Base-by-base conservation (phyloP, 2,888 invertebrate genomes). In the Apotomis betuletana region DNA sequence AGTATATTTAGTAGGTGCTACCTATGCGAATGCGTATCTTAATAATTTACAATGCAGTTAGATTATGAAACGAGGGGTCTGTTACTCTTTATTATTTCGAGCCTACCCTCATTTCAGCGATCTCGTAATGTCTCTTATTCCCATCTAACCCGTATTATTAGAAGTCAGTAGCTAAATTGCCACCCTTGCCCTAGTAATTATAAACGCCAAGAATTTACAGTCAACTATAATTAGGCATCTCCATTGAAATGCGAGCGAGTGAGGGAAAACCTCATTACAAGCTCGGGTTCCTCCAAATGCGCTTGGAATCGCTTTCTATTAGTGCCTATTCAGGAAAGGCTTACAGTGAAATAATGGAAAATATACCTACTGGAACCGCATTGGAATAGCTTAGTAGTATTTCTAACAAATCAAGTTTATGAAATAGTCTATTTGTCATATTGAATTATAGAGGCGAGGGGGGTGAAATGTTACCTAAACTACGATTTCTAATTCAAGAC, bases 241-340 rank as follows among this genome's bases (percentile, higher is more conserved):
- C 62, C 67, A 72, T 68, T 67, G 63, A 72, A 68, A 68, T 72
- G 67, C 62, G 72, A 72, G 67, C 67, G 71, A 72, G 63, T 72
- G 63, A 72, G 58, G 62, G 72, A 72, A 72, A 72, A 72, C 57
- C 72, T 72, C 67, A 72, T 72, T 72, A 68, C 68, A 72, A 68
- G 72, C 67, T 68, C 52, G 68, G 72, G 46, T 68, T 68, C 72
- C 72, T 72, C 62, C 54, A 63, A 72, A 72, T 72, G 72, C 72
- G 68, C 58, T 72, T 51, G 52, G 49, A 72, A 72, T 68, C 63
- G 62, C 63, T 67, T 70, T 63, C 72, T 67, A 72, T 72, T 72
- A 72, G 67, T 72, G 62, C 67, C 59, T 27, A 72, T 72, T 68
- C 72, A 59, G 72, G 62, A 59, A 68, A 63, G 44, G 63, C 67